Evolutionary conservation across 2,888 invertebrate genomes (phyloP), one percentile per base, ranked within the genome.

Genomic region (Atherix ibis): DNA sequence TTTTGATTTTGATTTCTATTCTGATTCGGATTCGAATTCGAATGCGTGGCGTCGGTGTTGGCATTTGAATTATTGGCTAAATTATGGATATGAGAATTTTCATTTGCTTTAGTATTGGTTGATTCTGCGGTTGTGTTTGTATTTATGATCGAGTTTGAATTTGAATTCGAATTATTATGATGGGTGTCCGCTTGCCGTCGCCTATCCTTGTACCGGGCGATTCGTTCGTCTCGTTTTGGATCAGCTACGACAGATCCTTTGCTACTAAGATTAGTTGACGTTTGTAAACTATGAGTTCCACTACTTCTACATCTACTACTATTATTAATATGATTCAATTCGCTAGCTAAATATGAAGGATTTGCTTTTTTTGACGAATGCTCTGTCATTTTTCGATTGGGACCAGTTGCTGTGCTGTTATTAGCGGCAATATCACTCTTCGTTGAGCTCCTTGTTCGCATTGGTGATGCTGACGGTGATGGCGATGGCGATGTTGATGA

Each of bases 181-280:
- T n/a, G n/a, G n/a, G n/a, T n/a, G n/a, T n/a, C n/a, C 15, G 32
- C 32, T 30, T 17, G 18, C 17, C 75, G 66, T 35, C 80, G 64
- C 51, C 79, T 76, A 49, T 79, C 79, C 54, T 80, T 80, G 58
- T 78, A 79, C 46, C 70, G 69, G 47, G 71, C 71, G 48, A 78
- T 73, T 51, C 78, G 65, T 56, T 72, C 73, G 52, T 68, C 65
- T 43, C 68, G 61, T n/a, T n/a, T n/a, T n/a, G n/a, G n/a, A 53
- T 63, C 66, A 54, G 66, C 22, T 16, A 29, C 34, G 13, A 13
- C 6, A 12, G 15, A 24, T 3, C 33, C 13, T 15, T 22, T 34
- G 5, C 13, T 19, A 4, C 10, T 15, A 13, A 29, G 18, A 13
- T 14, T 17, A 27, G 10, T 33, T 14, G 19, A 25, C 17, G 15